Base-by-base conservation (phyloP, 2,888 invertebrate genomes). In the Myopa tessellatipennis region DNA sequence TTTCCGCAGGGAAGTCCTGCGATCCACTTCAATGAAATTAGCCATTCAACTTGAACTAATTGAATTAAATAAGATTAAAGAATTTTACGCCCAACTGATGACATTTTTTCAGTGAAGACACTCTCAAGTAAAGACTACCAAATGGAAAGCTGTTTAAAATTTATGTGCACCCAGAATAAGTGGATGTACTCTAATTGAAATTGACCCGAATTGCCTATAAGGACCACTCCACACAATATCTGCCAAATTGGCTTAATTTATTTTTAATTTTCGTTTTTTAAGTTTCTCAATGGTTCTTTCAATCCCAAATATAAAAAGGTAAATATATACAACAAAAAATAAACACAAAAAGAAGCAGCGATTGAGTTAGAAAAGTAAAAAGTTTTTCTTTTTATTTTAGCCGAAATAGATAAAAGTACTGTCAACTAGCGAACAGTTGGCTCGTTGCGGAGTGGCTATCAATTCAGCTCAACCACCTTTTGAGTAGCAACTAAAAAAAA, bases 51-150 rank as follows among this genome's bases (percentile, higher is more conserved):
- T 87, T 82, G 85, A 87, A 87, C 87, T 88, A 88, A 88, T 88
- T 88, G 87, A 88, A 88, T 88, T 88, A 87, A 88, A 85, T 84
- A 83, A 86, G 87, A 87, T 88, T 88, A 87, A 88, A 87, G 87
- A 84, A 85, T 86, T 87, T 86, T 83, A 87, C 86, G 86, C 85
- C 83, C 80, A 83, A 83, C 82, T 84, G 82, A 60, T 34, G 73
- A 71, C 68, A 75, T 67, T 72, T 60, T 76, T 60, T 69, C 38
- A 73, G 78, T 76, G 77, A 78, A 79, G 77, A 79, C 79, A 79
- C 75, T 78, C 45, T 63, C 72, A 77, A 80, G 78, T 78, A n/a
- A 70, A 77, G 78, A 78, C 79, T 81, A 79, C 81, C 80, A 81
- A 82, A 76, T 74, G 74, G 72, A 61, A 69, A 38, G 67, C 12